Percentiles rank a stretch among this genome's conserved stretches.
Conservation (phyloP, 2,113 vertebrate genomes). For the Menidia beryllina region DNA sequence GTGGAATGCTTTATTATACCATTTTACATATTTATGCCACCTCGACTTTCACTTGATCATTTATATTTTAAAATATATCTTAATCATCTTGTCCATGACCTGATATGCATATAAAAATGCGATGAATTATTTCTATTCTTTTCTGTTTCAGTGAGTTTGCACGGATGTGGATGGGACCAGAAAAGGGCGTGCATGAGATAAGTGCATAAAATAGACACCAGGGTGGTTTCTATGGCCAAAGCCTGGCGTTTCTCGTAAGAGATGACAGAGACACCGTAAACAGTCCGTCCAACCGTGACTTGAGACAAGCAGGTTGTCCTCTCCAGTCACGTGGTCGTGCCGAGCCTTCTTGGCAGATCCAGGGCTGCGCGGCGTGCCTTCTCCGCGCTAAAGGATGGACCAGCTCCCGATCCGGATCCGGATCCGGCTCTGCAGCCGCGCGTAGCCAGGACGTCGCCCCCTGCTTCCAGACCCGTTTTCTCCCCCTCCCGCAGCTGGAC, state of each 20-base stretch:
- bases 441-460: conserved; percentile 23
- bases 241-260: not conserved
- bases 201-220: no score
- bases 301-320: conserved; percentile 55
- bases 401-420: no score
- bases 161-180: no score
- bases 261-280: not conserved
- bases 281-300: conserved; percentile 12
- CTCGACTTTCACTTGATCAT: no score
- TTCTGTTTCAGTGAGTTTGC: no score
- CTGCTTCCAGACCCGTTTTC: not conserved
- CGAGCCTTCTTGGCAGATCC: conserved; percentile 57
- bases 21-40: no score
- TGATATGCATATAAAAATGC: no score
- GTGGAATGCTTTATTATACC: no score
- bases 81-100: no score
- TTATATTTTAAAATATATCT: no score
- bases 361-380: conserved; percentile 52
- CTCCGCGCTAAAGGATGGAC: conserved; percentile 37
- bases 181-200: no score
- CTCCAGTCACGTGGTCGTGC: conserved; percentile 65
- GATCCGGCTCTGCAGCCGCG: not conserved
- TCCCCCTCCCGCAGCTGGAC: conserved; percentile 5
- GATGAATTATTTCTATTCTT: no score
- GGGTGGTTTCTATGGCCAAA: not conserved